Percentiles rank a stretch among this genome's conserved stretches.
phyloP scores from a whole-genome alignment of 2,888 invertebrate species.

The Cryptus viduatorius region DNA sequence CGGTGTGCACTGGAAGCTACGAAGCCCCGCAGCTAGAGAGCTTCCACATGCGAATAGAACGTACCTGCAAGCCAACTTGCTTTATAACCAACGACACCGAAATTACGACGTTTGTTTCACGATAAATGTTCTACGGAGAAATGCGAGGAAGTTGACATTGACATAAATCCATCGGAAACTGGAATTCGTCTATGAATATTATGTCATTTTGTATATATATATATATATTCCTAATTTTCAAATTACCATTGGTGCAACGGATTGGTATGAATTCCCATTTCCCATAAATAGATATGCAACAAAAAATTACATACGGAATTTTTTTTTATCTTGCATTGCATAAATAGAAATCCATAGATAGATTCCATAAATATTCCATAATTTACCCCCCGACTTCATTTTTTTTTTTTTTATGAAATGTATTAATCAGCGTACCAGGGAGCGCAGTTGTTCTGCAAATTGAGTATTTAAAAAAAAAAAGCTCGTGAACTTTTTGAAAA shows the following conservation, averaged over 20 bases:
- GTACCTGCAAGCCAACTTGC: constrained; percentile 20
- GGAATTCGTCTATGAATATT: not conserved
- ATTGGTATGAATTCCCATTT: not conserved
- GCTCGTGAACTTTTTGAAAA: not conserved
- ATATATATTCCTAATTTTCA: not conserved
- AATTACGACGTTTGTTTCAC: constrained; percentile 59
- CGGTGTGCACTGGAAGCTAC: constrained; percentile 30
- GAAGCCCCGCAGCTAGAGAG: constrained; percentile 21
- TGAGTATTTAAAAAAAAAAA: too few relatives aligned
- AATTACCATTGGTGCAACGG: not conserved
- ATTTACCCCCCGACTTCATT: too few relatives aligned
- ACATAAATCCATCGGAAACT: constrained; percentile 10
- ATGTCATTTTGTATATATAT: not conserved
- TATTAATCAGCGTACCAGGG: too few relatives aligned
- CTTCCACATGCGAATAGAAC: constrained; percentile 37
- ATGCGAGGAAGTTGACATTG: constrained; percentile 25
- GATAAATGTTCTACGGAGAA: constrained; percentile 47
- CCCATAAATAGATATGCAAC: not conserved
- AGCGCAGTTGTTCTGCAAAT: too few relatives aligned
- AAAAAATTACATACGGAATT: too few relatives aligned
- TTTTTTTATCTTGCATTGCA: not conserved
- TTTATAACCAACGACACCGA: constrained; percentile 38
- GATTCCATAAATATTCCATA: too few relatives aligned
- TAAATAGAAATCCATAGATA: too few relatives aligned
- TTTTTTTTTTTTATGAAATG: too few relatives aligned